phyloP scores from a whole-genome alignment of 2,888 invertebrate species.

The Halictus quadricinctus region DNA sequence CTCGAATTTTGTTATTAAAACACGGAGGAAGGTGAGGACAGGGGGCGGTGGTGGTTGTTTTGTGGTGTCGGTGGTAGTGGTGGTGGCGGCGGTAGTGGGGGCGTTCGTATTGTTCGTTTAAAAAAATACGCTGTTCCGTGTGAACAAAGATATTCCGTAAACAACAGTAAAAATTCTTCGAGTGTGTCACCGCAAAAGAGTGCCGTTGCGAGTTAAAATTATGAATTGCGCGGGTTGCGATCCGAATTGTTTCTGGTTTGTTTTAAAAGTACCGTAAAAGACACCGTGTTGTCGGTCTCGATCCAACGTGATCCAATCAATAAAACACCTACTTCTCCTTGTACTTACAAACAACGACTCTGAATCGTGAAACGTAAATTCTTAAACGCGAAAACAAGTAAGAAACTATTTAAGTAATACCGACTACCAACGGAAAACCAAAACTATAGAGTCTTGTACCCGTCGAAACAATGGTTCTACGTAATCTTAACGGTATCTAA shows the following conservation, averaged over 20 bases:
- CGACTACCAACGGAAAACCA: conserved; percentile 9
- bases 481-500: conserved; percentile 18
- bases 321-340: conserved; percentile 5
- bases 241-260: conserved; percentile 31
- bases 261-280: conserved; percentile 39
- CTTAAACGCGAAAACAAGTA: not conserved
- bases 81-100: not conserved
- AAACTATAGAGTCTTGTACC: conserved; percentile 1
- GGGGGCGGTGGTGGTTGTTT: not conserved
- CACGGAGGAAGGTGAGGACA: conserved; percentile 4
- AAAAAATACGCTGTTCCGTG: conserved; percentile 49
- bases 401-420: not conserved
- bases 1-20: conserved; percentile 49
- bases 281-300: not conserved
- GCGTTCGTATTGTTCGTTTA: conserved; percentile 28
- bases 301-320: conserved; percentile 13
- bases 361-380: not conserved
- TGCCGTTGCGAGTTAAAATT: not conserved
- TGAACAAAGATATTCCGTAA: conserved; percentile 47
- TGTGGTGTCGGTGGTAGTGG: not conserved
- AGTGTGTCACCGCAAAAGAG: conserved; percentile 32
- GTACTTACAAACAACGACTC: conserved; percentile 15
- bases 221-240: not conserved
- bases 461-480: not conserved
- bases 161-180: conserved; percentile 51